These are phyloP conservation scores for Nephila pilipes DNA, from an alignment of 1,140 invertebrate genomes.

Conservation along the genomic window DNA sequence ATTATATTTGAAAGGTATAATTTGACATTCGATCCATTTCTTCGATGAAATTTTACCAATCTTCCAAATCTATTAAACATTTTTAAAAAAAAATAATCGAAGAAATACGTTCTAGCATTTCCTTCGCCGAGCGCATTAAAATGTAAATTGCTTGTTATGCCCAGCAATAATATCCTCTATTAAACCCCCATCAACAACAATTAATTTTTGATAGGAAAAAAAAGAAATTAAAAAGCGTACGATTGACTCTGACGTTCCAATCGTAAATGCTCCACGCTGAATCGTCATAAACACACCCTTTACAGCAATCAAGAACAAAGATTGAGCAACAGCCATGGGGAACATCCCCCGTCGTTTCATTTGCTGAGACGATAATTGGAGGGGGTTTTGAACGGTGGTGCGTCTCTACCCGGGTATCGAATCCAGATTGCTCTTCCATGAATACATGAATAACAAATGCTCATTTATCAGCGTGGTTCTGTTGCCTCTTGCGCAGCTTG, in stretches of 20 bases:
- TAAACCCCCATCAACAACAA: not conserved
- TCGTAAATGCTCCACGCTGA: not conserved
- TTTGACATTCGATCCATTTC: no score
- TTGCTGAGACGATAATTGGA: slow-evolving; percentile 62
- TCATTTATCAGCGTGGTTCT: not conserved
- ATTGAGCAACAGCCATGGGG: slow-evolving; percentile 31
- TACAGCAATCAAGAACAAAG: not conserved
- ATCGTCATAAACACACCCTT: slow-evolving; percentile 15
- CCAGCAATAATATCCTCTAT: not conserved
- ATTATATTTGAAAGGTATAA: no score
- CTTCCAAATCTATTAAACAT: no score
- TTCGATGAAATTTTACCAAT: no score
- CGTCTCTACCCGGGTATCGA: slow-evolving; percentile 1
- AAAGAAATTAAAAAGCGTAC: not conserved
- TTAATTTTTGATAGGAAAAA: not conserved
- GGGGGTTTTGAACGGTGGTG: not conserved
- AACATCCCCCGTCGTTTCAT: slow-evolving; percentile 48
- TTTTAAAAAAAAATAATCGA: no score
- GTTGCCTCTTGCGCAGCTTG: slow-evolving; percentile 22
- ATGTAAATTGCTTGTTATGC: not conserved
- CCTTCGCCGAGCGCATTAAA: no score
- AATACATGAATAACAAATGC: slow-evolving; percentile 60
- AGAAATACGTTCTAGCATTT: no score
- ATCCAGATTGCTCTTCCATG: slow-evolving; percentile 50
- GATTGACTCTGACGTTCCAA: not conserved